phyloP scores from a whole-genome alignment of 2,888 invertebrate genomes.

The Mermis nigrescens region DNA sequence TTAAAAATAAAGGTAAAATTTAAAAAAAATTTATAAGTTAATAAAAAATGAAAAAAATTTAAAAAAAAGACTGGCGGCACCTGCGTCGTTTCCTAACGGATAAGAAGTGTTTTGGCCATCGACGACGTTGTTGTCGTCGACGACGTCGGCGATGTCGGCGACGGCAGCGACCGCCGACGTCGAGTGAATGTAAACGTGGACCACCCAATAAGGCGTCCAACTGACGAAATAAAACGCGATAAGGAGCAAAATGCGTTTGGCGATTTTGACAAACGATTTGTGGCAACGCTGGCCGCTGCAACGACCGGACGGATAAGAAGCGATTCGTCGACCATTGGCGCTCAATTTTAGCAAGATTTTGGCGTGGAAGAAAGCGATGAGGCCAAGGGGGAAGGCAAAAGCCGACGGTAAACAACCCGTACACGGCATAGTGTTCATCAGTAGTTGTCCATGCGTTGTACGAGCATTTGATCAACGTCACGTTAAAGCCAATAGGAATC shows the following conservation, averaged over 20 bases:
- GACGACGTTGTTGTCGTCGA: no score
- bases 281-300: neutral
- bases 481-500: no score
- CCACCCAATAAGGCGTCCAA: conserved; percentile 2
- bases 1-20: no score
- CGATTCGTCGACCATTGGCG: neutral
- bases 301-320: neutral
- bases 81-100: no score
- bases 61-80: no score
- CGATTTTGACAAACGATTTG: neutral
- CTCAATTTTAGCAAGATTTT: neutral
- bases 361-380: neutral
- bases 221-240: neutral
- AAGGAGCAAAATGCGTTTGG: neutral
- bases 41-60: no score
- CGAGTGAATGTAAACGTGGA: neutral
- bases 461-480: neutral
- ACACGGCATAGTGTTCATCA: neutral
- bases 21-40: no score
- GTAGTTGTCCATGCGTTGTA: no score
- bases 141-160: no score
- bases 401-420: neutral
- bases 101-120: no score
- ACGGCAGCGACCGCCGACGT: no score
- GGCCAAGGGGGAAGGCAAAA: neutral